Percentiles rank a stretch among this genome's conserved stretches.
Evolutionary conservation across 1,140 invertebrate genomes (phyloP).

Genomic region (Prorops nasuta): DNA sequence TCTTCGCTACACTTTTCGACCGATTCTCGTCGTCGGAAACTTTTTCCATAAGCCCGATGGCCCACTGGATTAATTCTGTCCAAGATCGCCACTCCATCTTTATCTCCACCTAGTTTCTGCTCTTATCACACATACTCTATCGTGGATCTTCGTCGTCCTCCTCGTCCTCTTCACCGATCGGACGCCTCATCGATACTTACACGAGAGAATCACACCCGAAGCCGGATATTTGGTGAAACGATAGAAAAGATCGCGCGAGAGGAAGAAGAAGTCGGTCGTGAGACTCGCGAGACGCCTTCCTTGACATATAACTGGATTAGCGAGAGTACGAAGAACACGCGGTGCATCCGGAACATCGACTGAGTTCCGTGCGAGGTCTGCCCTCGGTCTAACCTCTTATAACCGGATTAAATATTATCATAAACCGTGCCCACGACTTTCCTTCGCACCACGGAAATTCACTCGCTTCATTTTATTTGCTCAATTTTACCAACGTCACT

Average conservation of each 20-base stretch:
- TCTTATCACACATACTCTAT: too few relatives aligned
- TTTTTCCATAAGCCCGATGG: too few relatives aligned
- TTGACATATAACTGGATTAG: slow-evolving; percentile 45
- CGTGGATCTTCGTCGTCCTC: neutral
- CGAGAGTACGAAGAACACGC: slow-evolving; percentile 28
- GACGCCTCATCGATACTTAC: too few relatives aligned
- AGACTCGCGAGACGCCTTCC: slow-evolving; percentile 12
- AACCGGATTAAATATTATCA: slow-evolving; percentile 55
- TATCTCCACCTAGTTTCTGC: too few relatives aligned
- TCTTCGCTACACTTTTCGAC: too few relatives aligned
- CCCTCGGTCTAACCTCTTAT: slow-evolving; percentile 24
- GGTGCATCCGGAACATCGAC: slow-evolving; percentile 38
- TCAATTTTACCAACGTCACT: slow-evolving; percentile 6
- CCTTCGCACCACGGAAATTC: slow-evolving; percentile 23
- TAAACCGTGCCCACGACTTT: slow-evolving; percentile 38
- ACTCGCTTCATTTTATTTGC: neutral
- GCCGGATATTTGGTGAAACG: too few relatives aligned
- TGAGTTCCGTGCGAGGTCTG: slow-evolving; percentile 35
- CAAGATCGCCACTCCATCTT: too few relatives aligned
- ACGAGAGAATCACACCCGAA: too few relatives aligned
- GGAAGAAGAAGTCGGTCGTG: slow-evolving; percentile 14
- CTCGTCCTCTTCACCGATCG: too few relatives aligned
- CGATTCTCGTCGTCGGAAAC: too few relatives aligned
- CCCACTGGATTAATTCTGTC: too few relatives aligned
- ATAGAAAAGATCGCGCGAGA: too few relatives aligned